Evolutionary conservation across 2,797 vertebrate species (phyloP), one percentile per base, ranked within the genome.

Genomic region (Sparus aurata): DNA sequence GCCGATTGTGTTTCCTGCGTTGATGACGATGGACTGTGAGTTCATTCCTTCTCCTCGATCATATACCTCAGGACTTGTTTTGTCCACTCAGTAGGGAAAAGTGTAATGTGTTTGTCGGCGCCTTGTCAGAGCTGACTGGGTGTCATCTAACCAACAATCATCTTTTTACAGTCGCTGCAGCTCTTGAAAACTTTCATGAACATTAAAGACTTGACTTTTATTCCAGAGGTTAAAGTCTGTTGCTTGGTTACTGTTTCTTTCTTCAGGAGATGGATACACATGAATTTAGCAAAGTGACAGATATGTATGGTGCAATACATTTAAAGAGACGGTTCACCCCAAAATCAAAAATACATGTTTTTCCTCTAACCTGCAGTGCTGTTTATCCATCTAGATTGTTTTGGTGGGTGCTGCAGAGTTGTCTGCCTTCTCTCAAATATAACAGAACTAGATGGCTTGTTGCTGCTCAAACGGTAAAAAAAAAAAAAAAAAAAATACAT

Each of bases 21-120:
- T 5, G 41, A 20, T n/a, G 50, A 59, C 20, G 50, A 17, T 25
- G 43, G 54, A 63, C 5, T n/a, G 16, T 8, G 47, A 20, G 43
- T 60, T 73, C 20, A 73, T 83, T 71, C 53, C 41, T 59, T 46
- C 54, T 62, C 16, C 30, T 57, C 60, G 66, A 65, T 66, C 46
- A 54, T 52, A 69, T 84, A 84, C 81, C 79, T 84, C 80, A 72
- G 68, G 27, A 49, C 47, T 5, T 22, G 1, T 47, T 64, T 27
- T 13, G 12, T 43, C 46, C 47, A n/a, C 27, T 34, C 12, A 20
- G 46, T 18, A 15, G 25, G n/a, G 30, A 60, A 5, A 27, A 12
- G 4, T 18, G 20, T 12, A 7, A 20, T 64, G 43, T 63, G 4
- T 61, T 61, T 45, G n/a, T 61, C 23, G 61, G 38, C 59, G 16